Percentiles rank a stretch among this genome's conserved stretches.
phyloP scores from a whole-genome alignment of 1,140 invertebrate genomes.

The Spodoptera frugiperda region DNA sequence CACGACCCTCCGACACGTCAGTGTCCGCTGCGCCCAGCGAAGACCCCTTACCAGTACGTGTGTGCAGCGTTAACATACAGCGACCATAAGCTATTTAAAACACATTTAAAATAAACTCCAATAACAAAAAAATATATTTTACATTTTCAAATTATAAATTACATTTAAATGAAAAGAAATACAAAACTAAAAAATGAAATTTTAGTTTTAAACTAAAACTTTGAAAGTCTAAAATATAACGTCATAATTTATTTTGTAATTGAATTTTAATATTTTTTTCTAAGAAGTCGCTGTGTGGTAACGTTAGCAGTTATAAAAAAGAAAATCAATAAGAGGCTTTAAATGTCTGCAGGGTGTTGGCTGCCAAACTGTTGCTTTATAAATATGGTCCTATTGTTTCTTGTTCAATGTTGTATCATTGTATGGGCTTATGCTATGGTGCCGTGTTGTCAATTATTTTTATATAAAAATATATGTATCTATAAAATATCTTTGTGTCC shows the following conservation, averaged over 20 bases:
- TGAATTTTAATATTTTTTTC: too few species aligned
- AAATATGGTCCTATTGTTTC: constrained; percentile 49
- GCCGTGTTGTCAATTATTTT: constrained; percentile 44
- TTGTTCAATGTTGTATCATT: constrained; percentile 64
- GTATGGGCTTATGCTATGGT: constrained; percentile 72
- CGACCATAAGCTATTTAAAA: constrained; percentile 55
- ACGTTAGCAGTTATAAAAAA: constrained; percentile 57
- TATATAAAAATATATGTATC: constrained; percentile 38
- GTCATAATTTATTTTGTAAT: too few species aligned
- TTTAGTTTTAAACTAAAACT: too few species aligned
- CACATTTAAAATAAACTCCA: not conserved
- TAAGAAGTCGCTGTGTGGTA: constrained; percentile 75
- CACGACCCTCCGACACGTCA: constrained; percentile 81
- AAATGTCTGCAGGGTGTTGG: constrained; percentile 85
- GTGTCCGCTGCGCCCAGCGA: constrained; percentile 81
- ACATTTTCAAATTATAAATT: too few species aligned
- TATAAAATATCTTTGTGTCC: constrained; percentile 36
- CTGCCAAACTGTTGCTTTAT: constrained; percentile 67
- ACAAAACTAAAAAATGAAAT: too few species aligned
- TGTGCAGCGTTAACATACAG: constrained; percentile 73
- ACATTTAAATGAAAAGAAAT: too few species aligned
- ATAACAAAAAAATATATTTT: not conserved
- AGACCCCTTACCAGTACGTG: constrained; percentile 83
- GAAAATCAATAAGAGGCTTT: constrained; percentile 70
- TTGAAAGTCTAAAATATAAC: too few species aligned